These are phyloP conservation scores for Callocephalon fimbriatum DNA, from an alignment of 2,113 vertebrate genomes.

Conservation along the genomic window DNA sequence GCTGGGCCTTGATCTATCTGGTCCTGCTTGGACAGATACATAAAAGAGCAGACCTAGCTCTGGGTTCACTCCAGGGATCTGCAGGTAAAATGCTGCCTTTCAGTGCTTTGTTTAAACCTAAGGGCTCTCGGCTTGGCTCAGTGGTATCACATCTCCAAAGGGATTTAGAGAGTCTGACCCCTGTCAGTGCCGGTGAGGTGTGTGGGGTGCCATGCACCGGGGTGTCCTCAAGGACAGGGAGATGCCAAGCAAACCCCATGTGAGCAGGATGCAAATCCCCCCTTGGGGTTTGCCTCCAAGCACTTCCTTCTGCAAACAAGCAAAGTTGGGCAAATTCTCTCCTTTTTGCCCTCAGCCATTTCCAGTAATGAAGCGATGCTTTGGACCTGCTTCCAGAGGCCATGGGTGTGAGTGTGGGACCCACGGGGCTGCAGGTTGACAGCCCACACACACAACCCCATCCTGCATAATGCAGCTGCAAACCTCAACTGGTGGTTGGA, in stretches of 20 bases:
- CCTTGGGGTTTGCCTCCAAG: not conserved
- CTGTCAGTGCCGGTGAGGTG: rapidly evolving
- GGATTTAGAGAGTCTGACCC: rapidly evolving
- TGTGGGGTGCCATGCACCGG: not conserved
- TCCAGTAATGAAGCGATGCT: not conserved
- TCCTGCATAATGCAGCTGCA: not conserved
- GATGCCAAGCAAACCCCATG: not conserved
- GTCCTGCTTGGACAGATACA: not conserved
- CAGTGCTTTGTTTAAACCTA: not conserved
- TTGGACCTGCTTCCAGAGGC: not conserved
- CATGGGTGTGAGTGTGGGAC: not conserved
- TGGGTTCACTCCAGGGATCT: not conserved
- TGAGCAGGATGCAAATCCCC: not conserved
- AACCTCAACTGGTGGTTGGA: not conserved
- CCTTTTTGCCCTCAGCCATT: not conserved
- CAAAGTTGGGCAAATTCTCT: not conserved
- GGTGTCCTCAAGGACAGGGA: not conserved
- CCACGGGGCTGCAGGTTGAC: not conserved
- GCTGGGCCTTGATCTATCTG: not conserved
- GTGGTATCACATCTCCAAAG: not conserved
- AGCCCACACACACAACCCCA: rapidly evolving
- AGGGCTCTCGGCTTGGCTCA: not conserved
- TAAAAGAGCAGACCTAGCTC: not conserved
- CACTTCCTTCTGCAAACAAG: not conserved
- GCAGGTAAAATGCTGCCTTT: not conserved